Percentiles rank a stretch among this genome's conserved stretches.
phyloP scores from a whole-genome alignment of 64 coral and sea anemone genomes.

The Cladopsammia gracilis region DNA sequence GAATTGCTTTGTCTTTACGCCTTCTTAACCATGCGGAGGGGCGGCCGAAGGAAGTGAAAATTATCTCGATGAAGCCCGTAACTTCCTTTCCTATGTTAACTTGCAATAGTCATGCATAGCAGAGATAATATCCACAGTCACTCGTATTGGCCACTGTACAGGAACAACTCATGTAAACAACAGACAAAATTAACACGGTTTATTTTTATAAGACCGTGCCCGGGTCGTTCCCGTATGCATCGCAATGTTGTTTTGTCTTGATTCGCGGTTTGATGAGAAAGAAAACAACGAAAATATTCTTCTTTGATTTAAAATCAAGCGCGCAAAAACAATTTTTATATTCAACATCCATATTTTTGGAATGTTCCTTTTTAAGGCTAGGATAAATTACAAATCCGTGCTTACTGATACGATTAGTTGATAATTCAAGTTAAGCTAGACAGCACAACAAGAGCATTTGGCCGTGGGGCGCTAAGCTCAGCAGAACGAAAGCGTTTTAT shows the following conservation, averaged over 20 bases:
- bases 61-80: conserved; percentile 37
- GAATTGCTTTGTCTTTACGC: not conserved
- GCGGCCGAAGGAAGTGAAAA: not conserved
- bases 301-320: not conserved
- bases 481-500: conserved; percentile 7
- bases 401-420: not conserved
- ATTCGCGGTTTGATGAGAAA: not conserved
- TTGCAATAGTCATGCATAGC: no score
- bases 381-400: conserved; percentile 7
- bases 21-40: not conserved
- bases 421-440: not conserved
- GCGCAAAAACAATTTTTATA: not conserved
- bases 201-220: not conserved
- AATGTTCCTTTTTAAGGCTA: not conserved
- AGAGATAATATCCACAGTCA: not conserved
- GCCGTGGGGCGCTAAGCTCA: not conserved
- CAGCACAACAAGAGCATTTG: no score
- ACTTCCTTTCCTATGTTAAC: conserved; percentile 12
- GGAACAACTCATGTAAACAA: conserved; percentile 14
- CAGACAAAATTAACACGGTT: not conserved
- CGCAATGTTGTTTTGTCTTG: no score
- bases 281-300: not conserved
- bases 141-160: not conserved
- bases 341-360: not conserved
- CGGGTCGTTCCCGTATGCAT: not conserved